These are phyloP conservation scores for Nasonia oneida DNA, from an alignment of 2,888 invertebrate genomes.

Conservation along the genomic window DNA sequence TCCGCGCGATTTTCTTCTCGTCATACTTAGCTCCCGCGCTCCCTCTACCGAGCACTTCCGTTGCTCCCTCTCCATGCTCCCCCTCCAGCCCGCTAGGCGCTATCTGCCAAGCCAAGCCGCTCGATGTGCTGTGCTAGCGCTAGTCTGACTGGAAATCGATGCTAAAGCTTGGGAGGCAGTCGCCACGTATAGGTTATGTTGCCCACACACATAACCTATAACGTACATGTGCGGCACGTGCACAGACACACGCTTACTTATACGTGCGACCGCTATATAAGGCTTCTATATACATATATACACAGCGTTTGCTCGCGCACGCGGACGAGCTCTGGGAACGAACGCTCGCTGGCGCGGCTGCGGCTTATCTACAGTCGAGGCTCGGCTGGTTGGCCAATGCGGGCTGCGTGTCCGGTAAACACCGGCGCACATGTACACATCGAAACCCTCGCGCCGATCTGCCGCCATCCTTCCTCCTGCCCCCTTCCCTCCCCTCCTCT, in stretches of 20 bases:
- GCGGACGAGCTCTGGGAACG: not conserved
- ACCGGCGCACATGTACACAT: constrained; percentile 21
- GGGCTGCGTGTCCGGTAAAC: constrained; percentile 31
- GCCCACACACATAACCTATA: constrained; percentile 59
- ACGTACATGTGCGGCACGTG: constrained; percentile 62
- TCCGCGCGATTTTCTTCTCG: constrained; percentile 45
- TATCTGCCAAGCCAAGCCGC: constrained; percentile 3
- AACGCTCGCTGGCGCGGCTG: constrained; percentile 2
- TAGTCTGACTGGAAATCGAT: constrained; percentile 77
- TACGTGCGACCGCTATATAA: not conserved
- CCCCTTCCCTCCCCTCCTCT: not conserved
- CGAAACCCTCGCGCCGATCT: constrained; percentile 47
- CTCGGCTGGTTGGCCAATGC: constrained; percentile 53
- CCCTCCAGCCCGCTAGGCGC: constrained; percentile 42
- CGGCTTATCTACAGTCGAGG: constrained; percentile 46
- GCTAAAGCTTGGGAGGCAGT: constrained; percentile 69
- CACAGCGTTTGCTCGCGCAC: not conserved
- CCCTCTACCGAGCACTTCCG: constrained; percentile 33
- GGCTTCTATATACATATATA: not conserved
- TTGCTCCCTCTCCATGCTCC: constrained; percentile 59
- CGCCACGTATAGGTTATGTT: constrained; percentile 60
- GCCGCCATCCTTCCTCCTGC: constrained; percentile 17
- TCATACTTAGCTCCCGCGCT: constrained; percentile 8
- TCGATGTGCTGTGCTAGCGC: constrained; percentile 52
- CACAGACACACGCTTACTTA: constrained; percentile 21